Evolutionary conservation across 2,888 invertebrate species (phyloP).

Genomic region (Conops quadrifasciatus): DNA sequence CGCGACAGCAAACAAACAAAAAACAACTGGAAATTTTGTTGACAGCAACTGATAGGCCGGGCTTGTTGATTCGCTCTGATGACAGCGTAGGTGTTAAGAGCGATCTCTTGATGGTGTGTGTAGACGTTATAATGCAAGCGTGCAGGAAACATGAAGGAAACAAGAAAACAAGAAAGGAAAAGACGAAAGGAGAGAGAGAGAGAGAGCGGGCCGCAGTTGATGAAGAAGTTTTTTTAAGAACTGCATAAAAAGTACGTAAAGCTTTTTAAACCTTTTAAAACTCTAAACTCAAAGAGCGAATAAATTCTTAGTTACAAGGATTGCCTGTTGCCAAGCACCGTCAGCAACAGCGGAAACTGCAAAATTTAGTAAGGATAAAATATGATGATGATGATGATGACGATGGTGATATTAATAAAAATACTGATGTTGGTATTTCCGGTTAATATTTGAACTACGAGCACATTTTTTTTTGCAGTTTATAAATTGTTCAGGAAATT

Average conservation of each 20-base stretch:
- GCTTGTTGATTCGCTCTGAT: neutral
- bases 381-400: neutral
- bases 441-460: slow-evolving; percentile 50
- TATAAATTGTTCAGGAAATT: slow-evolving; percentile 35
- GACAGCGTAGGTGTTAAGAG: neutral
- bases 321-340: neutral
- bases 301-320: neutral
- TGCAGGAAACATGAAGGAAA: slow-evolving; percentile 20
- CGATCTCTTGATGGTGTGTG: neutral
- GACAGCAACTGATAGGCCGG: neutral
- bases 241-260: no score
- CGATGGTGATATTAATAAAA: neutral
- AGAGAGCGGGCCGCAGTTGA: no score
- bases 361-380: slow-evolving; percentile 23
- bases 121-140: neutral
- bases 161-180: neutral
- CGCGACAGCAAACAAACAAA: neutral
- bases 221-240: no score
- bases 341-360: slow-evolving; percentile 16
- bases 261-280: no score
- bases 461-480: slow-evolving; percentile 34
- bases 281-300: neutral
- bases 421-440: slow-evolving; percentile 51
- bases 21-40: neutral
- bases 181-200: neutral